Base-by-base conservation (phyloP, 1,140 invertebrate genomes). In the Meloidogyne chitwoodi region DNA sequence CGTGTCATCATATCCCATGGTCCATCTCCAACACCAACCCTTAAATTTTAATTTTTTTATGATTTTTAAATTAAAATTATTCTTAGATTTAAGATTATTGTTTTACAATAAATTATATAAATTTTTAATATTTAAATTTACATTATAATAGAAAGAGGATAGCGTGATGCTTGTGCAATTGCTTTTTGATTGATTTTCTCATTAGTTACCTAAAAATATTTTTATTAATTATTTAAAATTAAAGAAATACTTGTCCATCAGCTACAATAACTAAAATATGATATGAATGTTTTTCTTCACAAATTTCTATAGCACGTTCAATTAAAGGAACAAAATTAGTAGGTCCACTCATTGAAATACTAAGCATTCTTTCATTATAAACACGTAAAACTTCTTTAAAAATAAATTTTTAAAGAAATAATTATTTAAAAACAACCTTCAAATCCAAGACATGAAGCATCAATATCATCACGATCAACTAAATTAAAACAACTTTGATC, bases 21-120 rank as follows among this genome's bases (percentile, higher is more conserved):
- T 27, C 90, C 90, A 81, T 91, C 90, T 0, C 90, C 90, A 19
- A 89, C 90, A 26, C 90, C 90, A n/a, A 91, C 89, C 66, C 84
- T 85, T 38, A 38, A 38, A 38, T 38, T 38, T 38, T 38, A 10
- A 38, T 31, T 6, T 38, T 38, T 38, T 38, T 38, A 38, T 38
- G 6, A 31, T 38, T 63, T 22, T 22, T 66, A 68, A 27, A 6
- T 56, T 11, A 27, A 31, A 67, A 44, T 22, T 31, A 24, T 12
- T n/a, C 34, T 38, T 61, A 31, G 8, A 41, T 38, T n/a, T 5
- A 34, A 31, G 10, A 69, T 16, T 34, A 14, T n/a, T 29, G 16
- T 27, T n/a, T 24, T 3, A 34, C 5, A 14, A n/a, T 27, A 29
- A 14, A 74, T 38, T 22, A 56, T 8, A n/a, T n/a, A 14, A 14